These are phyloP conservation scores for Leucoraja erinaceus DNA, from an alignment of 2,113 vertebrate genomes.

Conservation along the genomic window DNA sequence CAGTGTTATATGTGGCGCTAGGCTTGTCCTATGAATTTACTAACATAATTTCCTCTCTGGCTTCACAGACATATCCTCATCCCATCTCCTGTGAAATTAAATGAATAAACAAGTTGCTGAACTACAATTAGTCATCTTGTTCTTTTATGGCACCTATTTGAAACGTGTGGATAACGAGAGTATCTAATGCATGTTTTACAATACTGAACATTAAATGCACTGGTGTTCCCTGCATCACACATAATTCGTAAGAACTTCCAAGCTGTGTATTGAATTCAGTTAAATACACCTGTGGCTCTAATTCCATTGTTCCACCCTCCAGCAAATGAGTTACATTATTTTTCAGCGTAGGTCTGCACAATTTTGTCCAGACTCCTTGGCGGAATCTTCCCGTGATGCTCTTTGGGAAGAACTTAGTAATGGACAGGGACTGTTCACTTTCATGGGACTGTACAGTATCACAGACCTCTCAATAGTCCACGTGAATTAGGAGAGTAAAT, in stretches of 20 bases:
- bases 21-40: neutral
- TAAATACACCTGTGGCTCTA: neutral
- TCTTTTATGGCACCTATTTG: neutral
- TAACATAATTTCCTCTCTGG: neutral
- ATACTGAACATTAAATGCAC: neutral
- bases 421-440: too few relatives aligned
- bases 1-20: neutral
- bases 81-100: neutral
- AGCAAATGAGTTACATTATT: neutral
- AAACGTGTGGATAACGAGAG: neutral
- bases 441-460: too few relatives aligned
- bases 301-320: neutral
- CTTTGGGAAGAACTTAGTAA: too few relatives aligned
- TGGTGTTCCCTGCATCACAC: neutral
- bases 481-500: too few relatives aligned
- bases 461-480: too few relatives aligned
- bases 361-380: neutral
- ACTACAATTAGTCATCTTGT: neutral
- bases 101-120: neutral
- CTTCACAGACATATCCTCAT: neutral
- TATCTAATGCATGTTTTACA: neutral
- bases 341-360: neutral
- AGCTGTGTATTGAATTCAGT: conserved; percentile 1
- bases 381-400: neutral
- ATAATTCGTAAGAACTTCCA: neutral